phyloP scores from a whole-genome alignment of 2,797 vertebrate genomes.

The Danio aesculapii region DNA sequence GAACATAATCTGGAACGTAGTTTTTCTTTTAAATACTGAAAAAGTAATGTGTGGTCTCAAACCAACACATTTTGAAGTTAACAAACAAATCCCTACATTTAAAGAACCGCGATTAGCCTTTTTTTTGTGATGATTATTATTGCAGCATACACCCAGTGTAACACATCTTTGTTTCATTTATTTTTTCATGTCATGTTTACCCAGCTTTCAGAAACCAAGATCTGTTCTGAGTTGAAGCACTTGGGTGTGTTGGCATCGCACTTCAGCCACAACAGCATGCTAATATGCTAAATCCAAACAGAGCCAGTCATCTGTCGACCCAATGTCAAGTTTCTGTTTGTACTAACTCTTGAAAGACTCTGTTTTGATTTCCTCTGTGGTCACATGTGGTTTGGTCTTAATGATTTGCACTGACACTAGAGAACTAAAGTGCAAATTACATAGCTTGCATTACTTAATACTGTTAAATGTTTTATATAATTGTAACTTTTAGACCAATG shows the following conservation, averaged over 20 bases:
- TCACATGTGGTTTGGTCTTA: constrained; percentile 36
- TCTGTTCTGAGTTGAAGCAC: background rate
- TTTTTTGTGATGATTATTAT: background rate
- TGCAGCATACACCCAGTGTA: background rate
- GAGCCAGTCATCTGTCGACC: constrained; percentile 3
- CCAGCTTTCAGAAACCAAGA: constrained; percentile 17
- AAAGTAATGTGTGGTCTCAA: background rate
- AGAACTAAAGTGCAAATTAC: background rate
- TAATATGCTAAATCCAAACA: constrained; percentile 40
- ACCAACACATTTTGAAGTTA: background rate
- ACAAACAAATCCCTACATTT: background rate
- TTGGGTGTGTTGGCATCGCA: constrained; percentile 39
- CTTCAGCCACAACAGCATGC: constrained; percentile 26
- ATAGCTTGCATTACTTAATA: background rate
- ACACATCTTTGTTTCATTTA: constrained; percentile 13
- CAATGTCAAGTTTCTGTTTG: constrained; percentile 26
- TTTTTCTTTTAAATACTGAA: too few relatives aligned
- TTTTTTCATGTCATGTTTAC: background rate
- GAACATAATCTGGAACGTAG: background rate
- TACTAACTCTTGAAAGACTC: constrained; percentile 11
- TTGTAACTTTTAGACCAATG: too few relatives aligned
- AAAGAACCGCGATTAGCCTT: constrained; percentile 1
- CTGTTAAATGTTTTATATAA: background rate
- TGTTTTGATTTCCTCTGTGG: constrained; percentile 24
- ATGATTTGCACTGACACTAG: background rate